A percentile compares a stretch with the other conserved stretches of the same genome.
Evolutionary conservation across 2,797 vertebrate species (phyloP).

Genomic region (Epinephelus awoara): DNA sequence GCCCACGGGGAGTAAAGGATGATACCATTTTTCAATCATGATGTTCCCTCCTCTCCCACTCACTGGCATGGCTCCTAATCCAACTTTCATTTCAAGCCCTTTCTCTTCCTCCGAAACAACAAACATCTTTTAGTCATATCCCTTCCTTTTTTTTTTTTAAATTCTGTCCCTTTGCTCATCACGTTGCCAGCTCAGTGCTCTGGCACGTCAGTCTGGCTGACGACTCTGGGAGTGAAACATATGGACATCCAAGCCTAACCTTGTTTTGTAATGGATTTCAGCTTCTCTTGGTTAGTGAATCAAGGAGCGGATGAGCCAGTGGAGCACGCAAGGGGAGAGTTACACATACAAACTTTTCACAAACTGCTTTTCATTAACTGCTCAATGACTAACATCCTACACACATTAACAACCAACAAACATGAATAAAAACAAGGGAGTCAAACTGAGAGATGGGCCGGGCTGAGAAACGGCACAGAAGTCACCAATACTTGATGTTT

Average conservation of each 20-base stretch:
- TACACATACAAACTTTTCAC: conserved; percentile 11
- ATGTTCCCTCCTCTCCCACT: conserved; percentile 59
- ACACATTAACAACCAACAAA: conserved; percentile 31
- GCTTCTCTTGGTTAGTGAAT: conserved; percentile 43
- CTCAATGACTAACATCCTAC: conserved; percentile 45
- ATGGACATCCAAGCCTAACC: conserved; percentile 16
- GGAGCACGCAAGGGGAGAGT: conserved; percentile 34
- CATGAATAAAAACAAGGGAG: conserved; percentile 31
- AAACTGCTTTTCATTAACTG: conserved; percentile 59
- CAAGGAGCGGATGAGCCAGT: conserved; percentile 27
- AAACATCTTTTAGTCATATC: conserved; percentile 20
- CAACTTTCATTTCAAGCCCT: conserved; percentile 47
- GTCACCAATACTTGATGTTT: neutral
- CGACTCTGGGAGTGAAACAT: conserved; percentile 30
- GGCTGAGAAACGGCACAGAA: conserved; percentile 20
- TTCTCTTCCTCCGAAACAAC: conserved; percentile 34
- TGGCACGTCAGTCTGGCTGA: conserved; percentile 21
- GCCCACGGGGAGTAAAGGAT: conserved; percentile 52
- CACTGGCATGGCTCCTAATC: conserved; percentile 40
- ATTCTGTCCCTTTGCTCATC: conserved; percentile 2
- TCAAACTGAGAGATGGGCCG: neutral
- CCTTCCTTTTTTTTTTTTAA: neutral
- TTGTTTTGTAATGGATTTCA: conserved; percentile 47
- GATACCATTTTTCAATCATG: conserved; percentile 61
- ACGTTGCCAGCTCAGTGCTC: conserved; percentile 30